Evolutionary conservation across 2,888 invertebrate species (phyloP).

Genomic region (Tetropium fuscum): DNA sequence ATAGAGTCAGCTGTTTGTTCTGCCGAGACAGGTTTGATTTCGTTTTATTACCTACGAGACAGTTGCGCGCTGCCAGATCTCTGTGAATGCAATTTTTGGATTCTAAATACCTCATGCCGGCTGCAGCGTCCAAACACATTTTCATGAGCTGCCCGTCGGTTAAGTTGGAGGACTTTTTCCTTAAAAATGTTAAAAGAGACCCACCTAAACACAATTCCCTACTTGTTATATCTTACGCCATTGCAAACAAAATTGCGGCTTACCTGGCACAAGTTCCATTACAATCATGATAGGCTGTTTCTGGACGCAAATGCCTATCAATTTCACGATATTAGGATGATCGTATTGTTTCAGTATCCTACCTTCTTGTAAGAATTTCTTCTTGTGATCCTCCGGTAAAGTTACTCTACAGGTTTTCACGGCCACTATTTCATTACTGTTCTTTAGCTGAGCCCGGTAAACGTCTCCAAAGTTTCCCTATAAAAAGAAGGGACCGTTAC

Average conservation of each 20-base stretch:
- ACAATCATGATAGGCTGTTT: slow-evolving; percentile 99
- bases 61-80: slow-evolving; percentile 95
- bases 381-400: slow-evolving; percentile 91
- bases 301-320: slow-evolving; percentile 98
- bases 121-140: slow-evolving; percentile 95
- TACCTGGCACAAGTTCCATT: slow-evolving; percentile 95
- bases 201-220: slow-evolving; percentile 74
- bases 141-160: slow-evolving; percentile 75
- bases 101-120: slow-evolving; percentile 95
- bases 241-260: slow-evolving; percentile 38
- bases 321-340: slow-evolving; percentile 95
- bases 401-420: slow-evolving; percentile 97
- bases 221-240: background rate
- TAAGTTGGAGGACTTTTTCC: slow-evolving; percentile 80
- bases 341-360: slow-evolving; percentile 96
- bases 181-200: slow-evolving; percentile 88
- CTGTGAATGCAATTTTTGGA: slow-evolving; percentile 96
- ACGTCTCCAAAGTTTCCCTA: slow-evolving; percentile 99
- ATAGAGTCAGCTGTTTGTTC: slow-evolving; percentile 3
- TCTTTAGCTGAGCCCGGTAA: slow-evolving; percentile 89
- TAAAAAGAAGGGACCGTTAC: background rate
- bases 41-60: slow-evolving; percentile 75
- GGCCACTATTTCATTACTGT: slow-evolving; percentile 88
- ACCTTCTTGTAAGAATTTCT: slow-evolving; percentile 95
- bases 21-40: too few species aligned